Percentiles rank a stretch among this genome's conserved stretches.
These are phyloP conservation scores for Drosophila subsilvestris DNA, from an alignment of 2,888 invertebrate species.

Conservation along the genomic window DNA sequence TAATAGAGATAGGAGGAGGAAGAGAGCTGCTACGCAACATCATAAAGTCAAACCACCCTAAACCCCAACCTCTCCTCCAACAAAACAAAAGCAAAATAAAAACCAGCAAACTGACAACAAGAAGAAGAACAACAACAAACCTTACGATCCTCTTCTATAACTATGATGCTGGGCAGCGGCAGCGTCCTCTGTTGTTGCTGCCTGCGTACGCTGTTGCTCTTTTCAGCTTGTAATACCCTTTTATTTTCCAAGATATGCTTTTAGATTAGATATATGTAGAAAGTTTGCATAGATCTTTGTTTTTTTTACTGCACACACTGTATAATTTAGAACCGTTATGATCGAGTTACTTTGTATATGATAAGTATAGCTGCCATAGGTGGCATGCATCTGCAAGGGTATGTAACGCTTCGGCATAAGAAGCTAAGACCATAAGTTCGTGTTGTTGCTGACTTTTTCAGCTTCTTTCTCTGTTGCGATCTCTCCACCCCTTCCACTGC, in stretches of 20 bases:
- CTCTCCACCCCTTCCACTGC: background rate
- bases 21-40: background rate
- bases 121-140: constrained; percentile 36
- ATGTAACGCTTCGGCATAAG: background rate
- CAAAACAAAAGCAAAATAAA: constrained; percentile 4
- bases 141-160: constrained; percentile 73
- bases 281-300: too few species aligned
- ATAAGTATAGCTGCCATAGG: background rate
- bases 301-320: background rate
- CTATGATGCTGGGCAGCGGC: constrained; percentile 41
- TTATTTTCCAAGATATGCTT: background rate
- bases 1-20: background rate
- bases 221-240: background rate
- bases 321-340: too few species aligned
- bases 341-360: too few species aligned
- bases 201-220: background rate
- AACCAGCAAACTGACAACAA: constrained; percentile 44
- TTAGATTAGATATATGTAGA: too few species aligned
- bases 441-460: background rate
- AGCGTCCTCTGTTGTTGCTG: constrained; percentile 26
- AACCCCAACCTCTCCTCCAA: background rate
- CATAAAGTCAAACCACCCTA: background rate
- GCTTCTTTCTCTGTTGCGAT: background rate
- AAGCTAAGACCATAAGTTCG: background rate
- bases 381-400: background rate